A percentile compares a stretch with the other conserved stretches of the same genome.
These are phyloP conservation scores for Artemisiospiza belli DNA, from an alignment of 2,113 vertebrate genomes.

Conservation along the genomic window DNA sequence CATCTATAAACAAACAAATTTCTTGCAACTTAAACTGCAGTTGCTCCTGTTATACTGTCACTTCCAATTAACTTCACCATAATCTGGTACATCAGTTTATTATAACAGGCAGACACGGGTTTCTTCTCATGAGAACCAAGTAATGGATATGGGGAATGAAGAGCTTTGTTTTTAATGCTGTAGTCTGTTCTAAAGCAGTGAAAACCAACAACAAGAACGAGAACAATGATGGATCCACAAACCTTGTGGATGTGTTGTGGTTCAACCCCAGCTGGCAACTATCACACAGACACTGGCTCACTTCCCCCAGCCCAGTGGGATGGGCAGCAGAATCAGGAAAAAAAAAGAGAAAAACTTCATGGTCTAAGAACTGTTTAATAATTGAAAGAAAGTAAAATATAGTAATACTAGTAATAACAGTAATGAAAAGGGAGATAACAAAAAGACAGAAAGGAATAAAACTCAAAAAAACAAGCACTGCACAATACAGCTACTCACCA, in stretches of 20 bases:
- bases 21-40: conserved; percentile 15
- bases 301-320: neutral
- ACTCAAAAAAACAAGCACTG: neutral
- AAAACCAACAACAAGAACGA: neutral
- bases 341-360: neutral
- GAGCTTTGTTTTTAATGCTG: conserved; percentile 31
- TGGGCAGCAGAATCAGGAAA: neutral
- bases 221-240: neutral
- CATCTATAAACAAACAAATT: conserved; percentile 50
- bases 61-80: conserved; percentile 1
- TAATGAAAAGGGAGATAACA: neutral
- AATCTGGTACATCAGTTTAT: conserved; percentile 29
- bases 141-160: conserved; percentile 7
- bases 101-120: conserved; percentile 10
- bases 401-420: neutral
- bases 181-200: neutral
- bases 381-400: neutral
- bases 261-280: neutral
- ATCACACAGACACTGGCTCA: neutral
- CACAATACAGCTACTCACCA: neutral
- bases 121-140: conserved; percentile 62
- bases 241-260: neutral
- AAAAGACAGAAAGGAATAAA: neutral
- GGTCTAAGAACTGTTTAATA: neutral
- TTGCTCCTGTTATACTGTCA: conserved; percentile 33